Conservation (phyloP, 1,140 invertebrate species). For the Cephus cinctus region DNA sequence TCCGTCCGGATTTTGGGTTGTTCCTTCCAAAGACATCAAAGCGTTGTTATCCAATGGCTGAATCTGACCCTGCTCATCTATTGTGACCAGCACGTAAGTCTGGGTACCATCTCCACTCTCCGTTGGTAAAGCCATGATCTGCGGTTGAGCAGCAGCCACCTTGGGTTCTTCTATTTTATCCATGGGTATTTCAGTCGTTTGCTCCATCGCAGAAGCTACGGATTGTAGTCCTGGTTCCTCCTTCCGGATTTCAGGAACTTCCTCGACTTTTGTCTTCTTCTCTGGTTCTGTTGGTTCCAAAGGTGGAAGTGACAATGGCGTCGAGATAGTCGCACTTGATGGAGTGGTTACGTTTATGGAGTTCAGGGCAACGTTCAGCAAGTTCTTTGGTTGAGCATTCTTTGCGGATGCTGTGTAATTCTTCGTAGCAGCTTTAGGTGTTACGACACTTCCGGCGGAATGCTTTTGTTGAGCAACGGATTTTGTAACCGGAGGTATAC, state of each 20-base stretch:
- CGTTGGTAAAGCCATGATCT: conserved; percentile 67
- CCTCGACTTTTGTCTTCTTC: conserved; percentile 24
- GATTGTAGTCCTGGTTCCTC: conserved; percentile 21
- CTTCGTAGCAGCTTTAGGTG: conserved; percentile 14
- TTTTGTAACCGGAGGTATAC: background rate
- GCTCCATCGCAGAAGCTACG: conserved; percentile 44
- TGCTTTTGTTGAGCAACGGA: conserved; percentile 16
- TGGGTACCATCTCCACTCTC: conserved; percentile 66
- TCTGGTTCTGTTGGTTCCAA: conserved; percentile 34
- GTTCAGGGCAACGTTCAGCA: conserved; percentile 26
- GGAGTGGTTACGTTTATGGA: conserved; percentile 13
- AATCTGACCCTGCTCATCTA: conserved; percentile 69
- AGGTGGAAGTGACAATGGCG: conserved; percentile 14
- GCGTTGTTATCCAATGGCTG: conserved; percentile 71
- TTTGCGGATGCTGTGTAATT: conserved; percentile 13
- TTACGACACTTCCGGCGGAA: background rate
- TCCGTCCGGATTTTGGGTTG: conserved; percentile 43
- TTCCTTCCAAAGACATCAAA: conserved; percentile 49
- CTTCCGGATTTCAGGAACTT: conserved; percentile 16
- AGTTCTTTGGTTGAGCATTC: conserved; percentile 19
- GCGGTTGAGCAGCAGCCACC: conserved; percentile 53
- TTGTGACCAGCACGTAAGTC: conserved; percentile 62
- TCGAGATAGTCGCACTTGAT: conserved; percentile 17
- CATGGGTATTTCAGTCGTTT: conserved; percentile 12
- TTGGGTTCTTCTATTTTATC: conserved; percentile 41